Conservation (phyloP, 2,113 vertebrate genomes). For the Bufo gargarizans region DNA sequence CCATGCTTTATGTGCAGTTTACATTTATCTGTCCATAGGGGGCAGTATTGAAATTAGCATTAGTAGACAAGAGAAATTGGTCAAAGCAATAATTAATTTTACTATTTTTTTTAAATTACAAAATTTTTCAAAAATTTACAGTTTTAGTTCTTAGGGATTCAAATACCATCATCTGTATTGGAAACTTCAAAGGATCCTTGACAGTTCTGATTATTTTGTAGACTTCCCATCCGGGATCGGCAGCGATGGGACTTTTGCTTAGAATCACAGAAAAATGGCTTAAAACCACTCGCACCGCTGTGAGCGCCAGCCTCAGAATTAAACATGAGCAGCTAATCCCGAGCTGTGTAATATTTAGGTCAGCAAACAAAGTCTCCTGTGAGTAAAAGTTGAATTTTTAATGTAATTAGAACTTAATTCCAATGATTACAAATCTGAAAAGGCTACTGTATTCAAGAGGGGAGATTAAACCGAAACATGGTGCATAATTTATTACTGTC, state of each 20-base stretch:
- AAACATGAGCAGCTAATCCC: slow-evolving; percentile 35
- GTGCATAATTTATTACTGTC: slow-evolving; percentile 18
- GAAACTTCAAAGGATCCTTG: not conserved
- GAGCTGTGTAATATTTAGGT: slow-evolving; percentile 45
- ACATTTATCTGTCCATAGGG: not conserved
- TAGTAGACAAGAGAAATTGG: not conserved
- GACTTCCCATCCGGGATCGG: not conserved
- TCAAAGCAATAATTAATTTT: not conserved
- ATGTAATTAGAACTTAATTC: slow-evolving; percentile 53
- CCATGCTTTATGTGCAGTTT: not conserved
- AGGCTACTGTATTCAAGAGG: not conserved
- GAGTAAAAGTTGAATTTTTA: slow-evolving; percentile 39
- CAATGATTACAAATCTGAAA: slow-evolving; percentile 37
- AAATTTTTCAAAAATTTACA: no score
- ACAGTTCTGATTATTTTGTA: slow-evolving; percentile 1
- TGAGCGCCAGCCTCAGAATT: slow-evolving; percentile 3
- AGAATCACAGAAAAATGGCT: slow-evolving; percentile 19
- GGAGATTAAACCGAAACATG: not conserved
- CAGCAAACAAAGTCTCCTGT: slow-evolving; percentile 30
- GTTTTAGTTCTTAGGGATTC: not conserved
- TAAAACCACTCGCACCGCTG: not conserved
- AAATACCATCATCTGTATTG: not conserved
- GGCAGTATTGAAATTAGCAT: not conserved
- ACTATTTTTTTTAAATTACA: no score
- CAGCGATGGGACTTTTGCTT: not conserved